phyloP scores from a whole-genome alignment of 2,113 vertebrate genomes.

The Hydrochoerus hydrochaeris region DNA sequence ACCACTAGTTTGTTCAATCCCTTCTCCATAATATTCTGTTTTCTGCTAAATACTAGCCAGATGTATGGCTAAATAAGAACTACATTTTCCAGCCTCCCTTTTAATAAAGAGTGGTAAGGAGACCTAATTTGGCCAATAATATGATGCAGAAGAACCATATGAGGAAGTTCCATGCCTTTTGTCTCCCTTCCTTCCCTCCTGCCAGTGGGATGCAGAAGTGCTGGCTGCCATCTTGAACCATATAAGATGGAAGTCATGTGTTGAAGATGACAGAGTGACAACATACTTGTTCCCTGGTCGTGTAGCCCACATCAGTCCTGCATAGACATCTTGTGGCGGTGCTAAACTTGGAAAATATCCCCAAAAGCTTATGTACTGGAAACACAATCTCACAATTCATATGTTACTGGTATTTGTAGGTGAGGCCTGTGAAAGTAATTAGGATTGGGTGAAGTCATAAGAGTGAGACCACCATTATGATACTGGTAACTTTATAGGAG shows the following conservation, averaged over 20 bases:
- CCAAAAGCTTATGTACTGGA: neutral
- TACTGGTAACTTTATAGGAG: neutral
- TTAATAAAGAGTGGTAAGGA: neutral
- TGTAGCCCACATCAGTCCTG: neutral
- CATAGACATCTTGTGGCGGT: too few species aligned
- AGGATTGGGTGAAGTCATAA: neutral
- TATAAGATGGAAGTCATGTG: neutral
- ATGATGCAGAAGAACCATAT: neutral
- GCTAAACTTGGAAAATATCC: neutral
- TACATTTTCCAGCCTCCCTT: neutral
- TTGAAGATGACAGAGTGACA: neutral
- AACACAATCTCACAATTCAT: neutral
- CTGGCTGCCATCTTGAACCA: neutral
- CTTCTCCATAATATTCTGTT: neutral
- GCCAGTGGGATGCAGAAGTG: neutral
- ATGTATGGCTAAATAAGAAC: neutral
- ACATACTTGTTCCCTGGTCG: neutral
- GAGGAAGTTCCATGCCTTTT: neutral
- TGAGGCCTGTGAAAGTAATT: neutral
- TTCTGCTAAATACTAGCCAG: neutral
- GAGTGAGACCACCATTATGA: neutral
- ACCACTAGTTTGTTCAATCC: neutral
- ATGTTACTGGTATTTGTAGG: neutral
- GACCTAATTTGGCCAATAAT: conserved; percentile 1
- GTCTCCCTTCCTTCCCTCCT: neutral